Percentiles rank a stretch among this genome's conserved stretches.
Evolutionary conservation across 2,888 invertebrate species (phyloP).

Genomic region (Empis livida): DNA sequence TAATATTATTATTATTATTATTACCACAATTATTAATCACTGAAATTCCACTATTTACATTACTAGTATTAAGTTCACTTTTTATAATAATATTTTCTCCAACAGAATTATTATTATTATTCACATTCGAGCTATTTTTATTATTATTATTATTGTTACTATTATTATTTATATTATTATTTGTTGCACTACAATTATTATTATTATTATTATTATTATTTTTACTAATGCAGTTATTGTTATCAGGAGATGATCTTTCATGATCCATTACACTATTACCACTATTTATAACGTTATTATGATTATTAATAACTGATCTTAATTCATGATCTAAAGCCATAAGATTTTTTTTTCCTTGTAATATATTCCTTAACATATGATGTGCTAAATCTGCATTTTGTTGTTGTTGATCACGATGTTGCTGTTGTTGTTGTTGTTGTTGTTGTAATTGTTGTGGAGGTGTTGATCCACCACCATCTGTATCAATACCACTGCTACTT

Average conservation of each 20-base stretch:
- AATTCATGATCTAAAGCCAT: slow-evolving; percentile 59
- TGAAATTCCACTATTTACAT: slow-evolving; percentile 21
- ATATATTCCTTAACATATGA: slow-evolving; percentile 79
- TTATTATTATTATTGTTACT: slow-evolving; percentile 44
- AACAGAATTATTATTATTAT: slow-evolving; percentile 21
- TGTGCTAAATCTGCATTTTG: slow-evolving; percentile 49
- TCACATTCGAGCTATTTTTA: slow-evolving; percentile 36
- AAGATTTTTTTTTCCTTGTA: slow-evolving; percentile 78
- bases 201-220: slow-evolving; percentile 17
- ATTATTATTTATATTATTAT: slow-evolving; percentile 41
- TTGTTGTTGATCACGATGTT: slow-evolving; percentile 18
- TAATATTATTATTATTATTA: slow-evolving; percentile 32
- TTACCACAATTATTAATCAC: slow-evolving; percentile 21
- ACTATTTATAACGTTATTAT: slow-evolving; percentile 14
- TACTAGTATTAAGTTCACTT: slow-evolving; percentile 9
- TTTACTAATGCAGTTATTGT: slow-evolving; percentile 31
- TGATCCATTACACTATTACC: slow-evolving; percentile 2
- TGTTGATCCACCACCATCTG: slow-evolving; percentile 37
- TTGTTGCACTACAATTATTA: slow-evolving; percentile 15
- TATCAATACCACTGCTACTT: slow-evolving; percentile 27
- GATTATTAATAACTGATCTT: slow-evolving; percentile 40
- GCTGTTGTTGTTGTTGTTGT: slow-evolving; percentile 23
- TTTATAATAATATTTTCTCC: slow-evolving; percentile 27
- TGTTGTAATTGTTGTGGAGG: slow-evolving; percentile 20
- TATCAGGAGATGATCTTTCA: slow-evolving; percentile 29